phyloP scores from a whole-genome alignment of 2,797 vertebrate genomes.

The Perodicticus potto region DNA sequence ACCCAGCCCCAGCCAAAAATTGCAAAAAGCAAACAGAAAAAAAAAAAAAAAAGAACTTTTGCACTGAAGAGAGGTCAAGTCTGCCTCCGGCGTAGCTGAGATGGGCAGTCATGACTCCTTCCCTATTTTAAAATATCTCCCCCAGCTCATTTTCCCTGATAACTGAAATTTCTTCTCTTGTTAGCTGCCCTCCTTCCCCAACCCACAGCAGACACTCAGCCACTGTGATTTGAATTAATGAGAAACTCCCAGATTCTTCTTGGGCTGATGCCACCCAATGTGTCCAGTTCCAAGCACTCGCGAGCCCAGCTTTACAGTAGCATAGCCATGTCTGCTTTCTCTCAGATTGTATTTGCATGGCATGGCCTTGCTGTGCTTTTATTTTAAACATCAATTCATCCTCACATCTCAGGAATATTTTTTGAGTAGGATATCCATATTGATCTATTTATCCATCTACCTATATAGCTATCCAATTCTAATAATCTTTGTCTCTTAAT shows the following conservation, averaged over 20 bases:
- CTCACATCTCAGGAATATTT: not conserved
- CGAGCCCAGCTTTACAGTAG: not conserved
- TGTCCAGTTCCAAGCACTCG: not conserved
- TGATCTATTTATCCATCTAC: not conserved
- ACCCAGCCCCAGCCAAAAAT: too few relatives aligned
- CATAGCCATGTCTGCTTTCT: not conserved
- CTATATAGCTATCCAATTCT: not conserved
- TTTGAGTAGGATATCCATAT: not conserved
- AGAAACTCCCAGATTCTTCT: constrained; percentile 20
- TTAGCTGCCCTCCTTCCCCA: constrained; percentile 23
- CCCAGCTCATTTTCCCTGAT: not conserved
- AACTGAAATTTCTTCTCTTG: not conserved
- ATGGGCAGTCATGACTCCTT: not conserved
- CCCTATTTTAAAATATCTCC: not conserved
- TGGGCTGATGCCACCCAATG: not conserved
- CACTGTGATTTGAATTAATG: constrained; percentile 32
- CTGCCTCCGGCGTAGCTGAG: not conserved
- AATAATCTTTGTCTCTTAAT: constrained; percentile 31
- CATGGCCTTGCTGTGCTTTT: not conserved
- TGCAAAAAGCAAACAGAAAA: too few relatives aligned
- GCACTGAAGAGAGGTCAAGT: not conserved
- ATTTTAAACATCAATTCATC: not conserved
- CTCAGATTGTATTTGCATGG: not conserved
- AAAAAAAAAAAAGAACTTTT: not conserved
- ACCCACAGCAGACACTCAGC: not conserved